Percentiles rank a stretch among this genome's conserved stretches.
phyloP scores from a whole-genome alignment of 2,797 vertebrate genomes.

The Thaleichthys pacificus region DNA sequence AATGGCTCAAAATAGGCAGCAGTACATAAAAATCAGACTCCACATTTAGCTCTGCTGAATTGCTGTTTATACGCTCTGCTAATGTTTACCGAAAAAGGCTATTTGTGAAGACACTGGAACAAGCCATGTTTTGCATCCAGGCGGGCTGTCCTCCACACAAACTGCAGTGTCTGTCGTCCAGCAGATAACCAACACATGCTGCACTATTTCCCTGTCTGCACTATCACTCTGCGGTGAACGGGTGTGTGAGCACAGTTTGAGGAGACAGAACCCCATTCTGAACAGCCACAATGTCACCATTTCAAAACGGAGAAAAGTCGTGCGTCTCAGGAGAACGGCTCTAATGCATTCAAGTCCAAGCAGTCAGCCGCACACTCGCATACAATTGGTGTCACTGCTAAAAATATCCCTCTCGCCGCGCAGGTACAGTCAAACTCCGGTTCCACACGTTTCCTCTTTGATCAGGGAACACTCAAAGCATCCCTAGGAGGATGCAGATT shows the following conservation, averaged over 20 bases:
- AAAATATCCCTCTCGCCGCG: constrained; percentile 55
- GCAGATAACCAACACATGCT: too few species aligned
- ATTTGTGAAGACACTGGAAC: constrained; percentile 51
- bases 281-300: constrained; percentile 45
- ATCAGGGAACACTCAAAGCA: constrained; percentile 24
- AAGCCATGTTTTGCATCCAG: constrained; percentile 53
- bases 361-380: constrained; percentile 42
- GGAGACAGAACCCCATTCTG: too few species aligned
- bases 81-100: constrained; percentile 62
- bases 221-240: too few species aligned
- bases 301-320: constrained; percentile 39
- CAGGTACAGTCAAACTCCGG: constrained; percentile 34
- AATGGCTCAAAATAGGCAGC: constrained; percentile 65
- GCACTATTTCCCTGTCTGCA: too few species aligned
- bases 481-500: constrained; percentile 29
- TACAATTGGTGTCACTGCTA: constrained; percentile 45
- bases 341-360: constrained; percentile 42
- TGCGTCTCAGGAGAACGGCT: constrained; percentile 42
- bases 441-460: constrained; percentile 34
- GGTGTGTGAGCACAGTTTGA: too few species aligned
- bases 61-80: constrained; percentile 58
- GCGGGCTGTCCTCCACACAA: constrained; percentile 50
- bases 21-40: constrained; percentile 50
- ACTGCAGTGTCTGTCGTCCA: too few species aligned
- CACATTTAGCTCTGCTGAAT: constrained; percentile 66